Evolutionary conservation across 2,113 vertebrate species (phyloP), one percentile per base, ranked within the genome.

Genomic region (Salminus brasiliensis): DNA sequence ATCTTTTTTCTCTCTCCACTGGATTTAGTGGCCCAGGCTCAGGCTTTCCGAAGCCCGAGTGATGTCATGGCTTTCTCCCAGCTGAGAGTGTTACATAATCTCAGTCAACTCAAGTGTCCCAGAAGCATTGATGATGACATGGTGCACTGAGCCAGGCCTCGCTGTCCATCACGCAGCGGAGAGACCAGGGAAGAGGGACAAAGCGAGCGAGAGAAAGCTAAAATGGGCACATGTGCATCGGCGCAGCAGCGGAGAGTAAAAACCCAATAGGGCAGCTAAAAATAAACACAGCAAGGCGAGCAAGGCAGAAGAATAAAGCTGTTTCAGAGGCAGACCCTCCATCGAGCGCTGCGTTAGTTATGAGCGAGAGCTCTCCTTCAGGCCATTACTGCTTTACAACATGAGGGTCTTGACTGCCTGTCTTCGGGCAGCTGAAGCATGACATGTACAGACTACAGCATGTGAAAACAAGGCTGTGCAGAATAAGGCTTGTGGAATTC

Each of bases 281-380:
- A 84, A 84, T 81, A 84, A 78, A 75, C 80, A 62, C 62, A 67
- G 79, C 63, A 70, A 81, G 78, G 79, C 63, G 65, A 81, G 78
- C 55, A 84, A 70, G 62, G 69, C 82, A 77, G 55, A 80, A 81
- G 65, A 78, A 69, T 43, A 39, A 75, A 81, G 71, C 71, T 25
- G 67, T 47, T 63, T 67, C 59, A 71, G 25, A 84, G 71, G 81
- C 66, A 73, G 72, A 43, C 43, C 34, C 30, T 79, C 77, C 57
- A 79, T 79, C 68, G 52, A 72, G 60, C 16, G 47, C 34, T 60
- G 34, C 68, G 72, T 79, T 83, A 68, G 66, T 78, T 68, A 78
- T 72, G 52, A 73, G n/a, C 36, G 66, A 47, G 34, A 34, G 63
- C 29, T 62, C 67, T 12, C 76, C 63, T 73, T 68, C 55, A 69